Conservation (phyloP, 2,888 invertebrate species). For the Colletes collaris region DNA sequence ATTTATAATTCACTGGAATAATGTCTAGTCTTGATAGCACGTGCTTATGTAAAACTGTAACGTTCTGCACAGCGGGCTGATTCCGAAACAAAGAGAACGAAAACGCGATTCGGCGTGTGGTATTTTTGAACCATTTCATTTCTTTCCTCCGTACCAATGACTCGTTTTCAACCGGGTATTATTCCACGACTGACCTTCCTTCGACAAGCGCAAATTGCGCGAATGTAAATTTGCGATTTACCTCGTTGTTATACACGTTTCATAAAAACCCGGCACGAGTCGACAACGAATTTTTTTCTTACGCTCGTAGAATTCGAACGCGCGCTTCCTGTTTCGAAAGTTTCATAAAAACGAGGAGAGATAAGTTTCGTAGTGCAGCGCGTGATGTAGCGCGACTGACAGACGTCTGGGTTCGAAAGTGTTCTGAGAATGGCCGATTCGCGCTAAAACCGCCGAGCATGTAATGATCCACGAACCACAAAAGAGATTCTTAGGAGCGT, state of each 20-base stretch:
- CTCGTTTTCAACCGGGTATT: too few relatives aligned
- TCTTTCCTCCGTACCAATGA: too few relatives aligned
- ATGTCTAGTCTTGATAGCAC: conserved; percentile 15
- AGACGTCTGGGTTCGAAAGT: conserved; percentile 33
- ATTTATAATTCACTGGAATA: conserved; percentile 17
- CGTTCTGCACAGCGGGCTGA: neutral
- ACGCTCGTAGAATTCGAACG: neutral
- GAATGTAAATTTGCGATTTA: too few relatives aligned
- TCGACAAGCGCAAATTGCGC: too few relatives aligned
- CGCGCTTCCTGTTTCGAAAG: conserved; percentile 27
- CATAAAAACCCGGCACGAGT: neutral
- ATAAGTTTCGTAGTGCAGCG: neutral
- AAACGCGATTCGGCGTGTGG: too few relatives aligned
- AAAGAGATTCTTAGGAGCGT: conserved; percentile 4
- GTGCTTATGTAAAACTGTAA: conserved; percentile 7
- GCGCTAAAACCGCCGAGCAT: conserved; percentile 2
- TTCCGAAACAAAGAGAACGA: conserved; percentile 10
- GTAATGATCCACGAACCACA: conserved; percentile 23
- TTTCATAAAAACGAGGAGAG: conserved; percentile 12
- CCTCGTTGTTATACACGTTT: neutral
- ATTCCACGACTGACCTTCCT: too few relatives aligned
- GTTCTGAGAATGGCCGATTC: conserved; percentile 45
- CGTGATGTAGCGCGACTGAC: conserved; percentile 11
- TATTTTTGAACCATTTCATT: too few relatives aligned
- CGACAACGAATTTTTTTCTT: neutral